Evolutionary conservation across 64 coral and sea anemone species (phyloP), one percentile per base, ranked within the genome.

Genomic region (Pocillopora verrucosa): DNA sequence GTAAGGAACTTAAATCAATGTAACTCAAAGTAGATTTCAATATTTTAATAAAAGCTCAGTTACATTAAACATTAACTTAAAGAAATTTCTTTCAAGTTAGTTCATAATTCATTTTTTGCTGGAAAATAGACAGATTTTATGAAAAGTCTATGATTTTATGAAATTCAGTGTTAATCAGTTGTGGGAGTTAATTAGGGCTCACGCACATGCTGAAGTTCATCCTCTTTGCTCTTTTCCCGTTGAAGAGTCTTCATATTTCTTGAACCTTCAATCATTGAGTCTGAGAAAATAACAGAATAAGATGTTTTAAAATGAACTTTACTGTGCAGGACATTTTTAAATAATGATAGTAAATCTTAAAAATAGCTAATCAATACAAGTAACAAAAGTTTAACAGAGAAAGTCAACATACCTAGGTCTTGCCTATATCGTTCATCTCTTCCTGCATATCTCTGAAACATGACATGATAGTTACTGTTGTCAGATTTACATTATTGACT

Each of bases 141-240:
- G 41, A 51, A 7, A 51, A 30, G 30, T 30, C 30, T 30, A 30
- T 30, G 30, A 30, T 30, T 30, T 30, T 30, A 30, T 30, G 41
- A 51, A 51, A 7, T 51, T 51, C 7, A 3, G 7, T 51, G 41
- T 51, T 51, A 51, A 51, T 7, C 41, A 7, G 3, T 51, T 4
- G 41, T 51, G 41, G 7, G 41, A 51, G 41, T 51, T 51, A 3
- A 51, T 30, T 30, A 51, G 41, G 7, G 41, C 2, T 82, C 38
- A 79, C 79, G 89, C 61, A 98, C 95, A 78, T 94, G 89, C 34
- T 76, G 56, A 19, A 89, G 37, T 34, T 94, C 95, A 34, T 98
- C 88, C 25, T 91, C 89, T 37, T 91, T 80, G 36, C 92, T 93
- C 57, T 94, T 74, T 75, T 79, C 59, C 36, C 92, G 83, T 65